Base-by-base conservation (phyloP, 2,113 vertebrate genomes). In the Nerophis ophidion region DNA sequence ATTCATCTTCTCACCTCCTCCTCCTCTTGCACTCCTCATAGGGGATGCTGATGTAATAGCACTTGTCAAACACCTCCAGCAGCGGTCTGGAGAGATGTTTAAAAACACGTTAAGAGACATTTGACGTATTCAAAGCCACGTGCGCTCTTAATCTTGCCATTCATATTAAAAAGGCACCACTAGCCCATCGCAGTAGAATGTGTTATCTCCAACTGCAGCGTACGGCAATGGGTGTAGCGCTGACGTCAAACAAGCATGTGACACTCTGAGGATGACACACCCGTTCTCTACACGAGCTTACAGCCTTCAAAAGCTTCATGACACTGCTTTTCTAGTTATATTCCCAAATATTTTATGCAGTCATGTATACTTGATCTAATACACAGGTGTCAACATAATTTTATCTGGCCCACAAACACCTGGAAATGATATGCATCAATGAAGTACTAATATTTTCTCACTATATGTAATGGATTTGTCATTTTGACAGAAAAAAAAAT, bases 21-120 rank as follows among this genome's bases (percentile, higher is more conserved):
- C 91, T 87, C 3, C 50, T 80, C 65, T 91, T 93, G 86, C 91
- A 92, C 81, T 91, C 91, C 6, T 91, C 89, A 1, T 92, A 91
- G 12, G 91, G 88, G 64, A 92, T 77, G 0, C 74, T 61, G 64
- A 92, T 89, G 78, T 85, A 92, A 56, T 87, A 93, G 56, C 75
- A 80, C 59, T 89, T 91, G 66, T 85, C 47, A 5, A 87, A 92
- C 13, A 89, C 76, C 0, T 91, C 86, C 66, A 86, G 66, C 58
- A 93, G 68, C 26, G 86, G 87, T 74, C 91, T 93, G 42, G 2
- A 70, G 64, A 36, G 46, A 62, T 0, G 40, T 5, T 33, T 48
- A 15, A n/a, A 58, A 36, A 60, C 1, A 52, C 48, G 44, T 56
- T 33, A n/a, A 48, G 15, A 7, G 61, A 63, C 35, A 11, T n/a